Percentiles rank a stretch among this genome's conserved stretches.
These are phyloP conservation scores for Drosophila gaucha DNA, from an alignment of 2,888 invertebrate species.

Conservation along the genomic window DNA sequence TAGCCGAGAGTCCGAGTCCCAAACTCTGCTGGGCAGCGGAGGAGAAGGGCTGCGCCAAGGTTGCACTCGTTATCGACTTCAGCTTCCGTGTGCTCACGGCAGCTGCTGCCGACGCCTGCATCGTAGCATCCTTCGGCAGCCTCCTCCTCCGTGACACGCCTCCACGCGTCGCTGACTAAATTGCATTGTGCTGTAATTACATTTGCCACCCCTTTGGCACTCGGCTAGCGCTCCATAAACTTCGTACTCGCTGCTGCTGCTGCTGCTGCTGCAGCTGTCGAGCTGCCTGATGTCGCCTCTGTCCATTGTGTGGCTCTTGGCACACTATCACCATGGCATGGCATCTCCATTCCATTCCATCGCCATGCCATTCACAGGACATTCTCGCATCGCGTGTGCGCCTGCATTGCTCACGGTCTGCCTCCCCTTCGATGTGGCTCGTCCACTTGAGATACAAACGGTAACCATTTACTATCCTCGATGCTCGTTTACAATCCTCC, in stretches of 20 bases:
- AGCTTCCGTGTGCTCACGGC: constrained; percentile 62
- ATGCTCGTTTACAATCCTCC: constrained; percentile 36
- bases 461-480: constrained; percentile 55
- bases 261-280: constrained; percentile 2
- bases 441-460: constrained; percentile 54
- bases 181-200: constrained; percentile 79
- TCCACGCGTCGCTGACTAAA: constrained; percentile 58
- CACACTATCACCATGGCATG: constrained; percentile 47
- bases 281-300: constrained; percentile 40
- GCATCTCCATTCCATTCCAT: background rate
- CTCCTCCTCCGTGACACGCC: constrained; percentile 23
- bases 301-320: constrained; percentile 62
- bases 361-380: constrained; percentile 16
- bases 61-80: constrained; percentile 74
- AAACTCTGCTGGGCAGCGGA: background rate
- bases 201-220: constrained; percentile 53
- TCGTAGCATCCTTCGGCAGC: constrained; percentile 15
- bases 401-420: constrained; percentile 4
- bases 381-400: constrained; percentile 24
- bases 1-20: constrained; percentile 5
- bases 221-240: constrained; percentile 26
- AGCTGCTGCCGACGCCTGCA: too few relatives aligned
- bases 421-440: background rate
- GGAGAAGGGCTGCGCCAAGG: constrained; percentile 43
- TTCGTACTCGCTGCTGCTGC: background rate